These are phyloP conservation scores for Corvus hawaiiensis DNA, from an alignment of 2,113 vertebrate genomes.

Conservation along the genomic window DNA sequence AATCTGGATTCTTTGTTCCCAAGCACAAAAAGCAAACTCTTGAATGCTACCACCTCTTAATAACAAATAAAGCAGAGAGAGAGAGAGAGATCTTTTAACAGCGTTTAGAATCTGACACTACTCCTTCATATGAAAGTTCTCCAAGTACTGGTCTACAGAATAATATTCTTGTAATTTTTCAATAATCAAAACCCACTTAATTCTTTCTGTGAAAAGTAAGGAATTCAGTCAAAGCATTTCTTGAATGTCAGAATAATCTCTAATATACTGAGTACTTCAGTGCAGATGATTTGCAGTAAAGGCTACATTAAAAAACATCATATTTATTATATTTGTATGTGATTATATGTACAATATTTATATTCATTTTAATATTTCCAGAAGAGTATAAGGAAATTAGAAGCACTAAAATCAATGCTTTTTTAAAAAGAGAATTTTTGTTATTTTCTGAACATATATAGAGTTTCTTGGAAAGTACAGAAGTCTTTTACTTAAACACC, in stretches of 20 bases:
- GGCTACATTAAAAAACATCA: not conserved
- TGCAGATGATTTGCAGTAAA: not conserved
- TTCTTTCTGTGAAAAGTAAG: not conserved
- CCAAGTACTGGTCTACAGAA: not conserved
- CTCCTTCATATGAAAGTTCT: not conserved
- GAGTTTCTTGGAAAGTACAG: not conserved
- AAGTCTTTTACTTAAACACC: not conserved
- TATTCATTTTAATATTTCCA: not conserved
- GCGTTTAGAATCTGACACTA: rapidly evolving
- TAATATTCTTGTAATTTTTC: not conserved
- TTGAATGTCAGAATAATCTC: not conserved
- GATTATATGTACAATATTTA: not conserved
- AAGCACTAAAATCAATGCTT: not conserved
- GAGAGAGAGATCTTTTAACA: not conserved
- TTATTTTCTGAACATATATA: not conserved
- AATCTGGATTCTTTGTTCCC: not conserved
- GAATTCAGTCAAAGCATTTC: not conserved
- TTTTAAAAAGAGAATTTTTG: not conserved
- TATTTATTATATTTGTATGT: not conserved
- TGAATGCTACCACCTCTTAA: not conserved
- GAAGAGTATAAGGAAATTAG: not conserved
- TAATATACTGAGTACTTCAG: not conserved
- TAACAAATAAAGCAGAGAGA: not conserved
- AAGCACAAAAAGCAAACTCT: not conserved
- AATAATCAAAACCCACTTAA: not conserved